Percentiles rank a stretch among this genome's conserved stretches.
Evolutionary conservation across 2,113 vertebrate genomes (phyloP).

Genomic region (Gyps fulvus): DNA sequence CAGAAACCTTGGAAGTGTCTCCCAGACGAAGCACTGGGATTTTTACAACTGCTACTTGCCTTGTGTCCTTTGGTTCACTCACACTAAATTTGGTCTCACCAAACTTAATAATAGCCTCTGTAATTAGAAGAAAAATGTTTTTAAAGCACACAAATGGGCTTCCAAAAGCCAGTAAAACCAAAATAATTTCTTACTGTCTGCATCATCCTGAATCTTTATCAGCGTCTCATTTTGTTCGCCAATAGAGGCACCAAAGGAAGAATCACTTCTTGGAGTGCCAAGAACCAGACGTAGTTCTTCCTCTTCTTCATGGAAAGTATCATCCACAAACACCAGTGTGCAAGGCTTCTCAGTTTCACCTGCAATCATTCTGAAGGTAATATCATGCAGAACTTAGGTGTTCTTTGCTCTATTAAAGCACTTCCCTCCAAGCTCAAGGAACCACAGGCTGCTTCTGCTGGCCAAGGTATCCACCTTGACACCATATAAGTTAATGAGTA

Average conservation of each 20-base stretch:
- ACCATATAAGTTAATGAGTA: not conserved
- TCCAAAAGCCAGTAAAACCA: not conserved
- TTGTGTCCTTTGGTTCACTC: conserved; percentile 82
- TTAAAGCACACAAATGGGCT: not conserved
- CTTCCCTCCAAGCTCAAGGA: not conserved
- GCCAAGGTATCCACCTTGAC: not conserved
- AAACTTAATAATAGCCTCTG: conserved; percentile 89
- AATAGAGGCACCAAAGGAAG: conserved; percentile 86
- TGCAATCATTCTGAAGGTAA: conserved; percentile 62
- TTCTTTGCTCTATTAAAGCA: not conserved
- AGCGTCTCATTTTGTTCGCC: conserved; percentile 89
- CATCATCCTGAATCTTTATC: conserved; percentile 86
- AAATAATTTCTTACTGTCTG: conserved; percentile 84
- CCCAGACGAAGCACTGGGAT: conserved; percentile 88
- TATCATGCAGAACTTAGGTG: not conserved
- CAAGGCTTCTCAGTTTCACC: conserved; percentile 91
- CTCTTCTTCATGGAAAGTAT: conserved; percentile 83
- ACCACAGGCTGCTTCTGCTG: not conserved
- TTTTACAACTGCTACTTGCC: conserved; percentile 75
- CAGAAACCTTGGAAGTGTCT: conserved; percentile 87
- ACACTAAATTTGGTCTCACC: conserved; percentile 83
- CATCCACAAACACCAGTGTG: conserved; percentile 79
- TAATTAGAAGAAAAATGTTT: not conserved
- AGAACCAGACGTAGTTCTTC: conserved; percentile 92
- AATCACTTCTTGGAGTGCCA: conserved; percentile 85